These are phyloP conservation scores for Phainopepla nitens DNA, from an alignment of 2,113 vertebrate species.

Conservation along the genomic window DNA sequence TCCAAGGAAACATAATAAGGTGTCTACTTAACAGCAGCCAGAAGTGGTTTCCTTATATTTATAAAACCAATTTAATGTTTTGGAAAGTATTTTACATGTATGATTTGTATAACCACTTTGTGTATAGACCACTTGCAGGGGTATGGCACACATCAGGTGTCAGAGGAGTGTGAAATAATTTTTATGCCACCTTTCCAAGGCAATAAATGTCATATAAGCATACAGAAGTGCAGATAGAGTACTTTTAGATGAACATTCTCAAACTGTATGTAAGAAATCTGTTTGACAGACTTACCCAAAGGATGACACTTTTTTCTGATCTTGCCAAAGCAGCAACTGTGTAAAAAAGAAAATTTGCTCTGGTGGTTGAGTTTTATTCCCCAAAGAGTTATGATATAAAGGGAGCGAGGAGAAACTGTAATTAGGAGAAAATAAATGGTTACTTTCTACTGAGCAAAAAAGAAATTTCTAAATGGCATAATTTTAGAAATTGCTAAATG, in stretches of 20 bases:
- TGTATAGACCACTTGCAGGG: not conserved
- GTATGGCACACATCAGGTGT: not conserved
- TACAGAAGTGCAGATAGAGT: conserved; percentile 63
- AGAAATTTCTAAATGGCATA: not conserved
- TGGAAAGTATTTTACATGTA: not conserved
- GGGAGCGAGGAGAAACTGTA: not conserved
- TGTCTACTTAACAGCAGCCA: not conserved
- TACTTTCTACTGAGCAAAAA: not conserved
- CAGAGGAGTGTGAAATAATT: conserved; percentile 60
- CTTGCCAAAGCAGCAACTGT: conserved; percentile 14
- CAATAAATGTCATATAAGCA: conserved; percentile 70
- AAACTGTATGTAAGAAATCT: conserved; percentile 54
- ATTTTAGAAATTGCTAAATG: not conserved
- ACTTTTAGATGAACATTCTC: conserved; percentile 50
- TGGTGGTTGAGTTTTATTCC: not conserved
- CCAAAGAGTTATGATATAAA: not conserved
- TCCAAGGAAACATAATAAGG: not conserved
- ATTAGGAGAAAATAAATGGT: not conserved
- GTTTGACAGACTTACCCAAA: conserved; percentile 62
- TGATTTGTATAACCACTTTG: not conserved
- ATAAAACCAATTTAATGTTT: not conserved
- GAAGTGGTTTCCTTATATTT: not conserved
- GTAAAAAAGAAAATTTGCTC: conserved; percentile 32
- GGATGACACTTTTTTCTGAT: conserved; percentile 53
- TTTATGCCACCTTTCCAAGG: conserved; percentile 70